Base-by-base conservation (phyloP, 2,113 vertebrate genomes). In the Limnothrissa miodon region DNA sequence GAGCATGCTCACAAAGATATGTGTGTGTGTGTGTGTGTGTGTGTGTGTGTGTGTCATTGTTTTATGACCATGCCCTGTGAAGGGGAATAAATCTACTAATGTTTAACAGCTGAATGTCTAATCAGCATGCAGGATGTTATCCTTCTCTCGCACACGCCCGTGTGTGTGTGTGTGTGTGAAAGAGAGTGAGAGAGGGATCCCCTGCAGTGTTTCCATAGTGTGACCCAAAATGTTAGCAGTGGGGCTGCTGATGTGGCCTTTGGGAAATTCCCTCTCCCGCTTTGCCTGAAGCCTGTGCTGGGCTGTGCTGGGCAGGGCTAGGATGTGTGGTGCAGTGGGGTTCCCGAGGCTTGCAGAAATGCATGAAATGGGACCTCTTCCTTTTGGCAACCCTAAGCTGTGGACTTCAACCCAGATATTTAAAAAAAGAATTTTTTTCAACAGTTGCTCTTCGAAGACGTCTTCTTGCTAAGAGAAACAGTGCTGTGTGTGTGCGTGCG, bases 111-210 rank as follows among this genome's bases (percentile, higher is more conserved):
- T 74, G 66, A 70, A 33, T 10, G 62, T 36, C 62, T 70, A 29
- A 62, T 62, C 56, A 62, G 25, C 17, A 11, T 11, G n/a, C 23
- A 62, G 56, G 56, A 62, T 62, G 56, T 62, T 62, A 10, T 29
- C 25, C n/a, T 29, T 62, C n/a, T n/a, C n/a, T n/a, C n/a, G n/a
- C n/a, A n/a, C n/a, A n/a, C n/a, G n/a, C n/a, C 25, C 36, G 9
- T 33, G 62, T 70, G 62, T 70, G 62, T 15, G 62, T 70, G 62
- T 70, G 66, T 74, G 66, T 74, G 66, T 74, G 11, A 15, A 33
- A 1, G 66, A 1, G 66, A 36, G 25, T 29, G 25, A 70, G 29
- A 74, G 66, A 39, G 66, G 29, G 29, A 74, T 36, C 66, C 33
- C 66, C 33, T 33, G 51, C 29, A 74, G 29, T 74, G 66, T 11